phyloP scores from a whole-genome alignment of 2,113 vertebrate species.

The Trichomycterus rosablanca region DNA sequence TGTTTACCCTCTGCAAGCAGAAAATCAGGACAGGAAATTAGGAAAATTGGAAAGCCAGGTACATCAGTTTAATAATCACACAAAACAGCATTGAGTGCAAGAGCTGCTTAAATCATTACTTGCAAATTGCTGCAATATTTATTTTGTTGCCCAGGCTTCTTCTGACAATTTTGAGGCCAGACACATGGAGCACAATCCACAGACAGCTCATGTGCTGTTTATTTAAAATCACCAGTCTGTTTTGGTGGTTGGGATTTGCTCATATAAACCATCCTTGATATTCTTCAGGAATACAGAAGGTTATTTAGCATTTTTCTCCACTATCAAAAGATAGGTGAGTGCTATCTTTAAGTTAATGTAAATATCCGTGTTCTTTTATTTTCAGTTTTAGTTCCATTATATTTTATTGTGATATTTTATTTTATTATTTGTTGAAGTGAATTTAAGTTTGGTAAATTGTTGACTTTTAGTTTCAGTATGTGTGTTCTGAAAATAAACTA shows the following conservation, averaged over 20 bases:
- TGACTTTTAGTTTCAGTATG: no score
- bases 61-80: background rate
- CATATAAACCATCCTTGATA: constrained; percentile 41
- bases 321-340: no score
- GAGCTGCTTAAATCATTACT: background rate
- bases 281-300: constrained; percentile 22
- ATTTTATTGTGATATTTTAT: background rate
- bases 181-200: background rate
- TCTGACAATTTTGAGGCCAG: constrained; percentile 1
- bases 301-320: constrained; percentile 13
- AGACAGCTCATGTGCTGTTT: constrained; percentile 39
- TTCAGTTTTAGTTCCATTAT: background rate
- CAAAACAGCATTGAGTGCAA: background rate
- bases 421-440: no score
- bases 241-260: constrained; percentile 41
- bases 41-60: background rate
- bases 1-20: background rate
- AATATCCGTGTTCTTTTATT: background rate
- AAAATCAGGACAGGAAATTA: background rate
- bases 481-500: no score
- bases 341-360: background rate
- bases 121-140: constrained; percentile 23
- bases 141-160: constrained; percentile 20
- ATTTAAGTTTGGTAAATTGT: no score
- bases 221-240: constrained; percentile 46